phyloP scores from a whole-genome alignment of 2,888 invertebrate species.

The Bruchidius siliquastri region DNA sequence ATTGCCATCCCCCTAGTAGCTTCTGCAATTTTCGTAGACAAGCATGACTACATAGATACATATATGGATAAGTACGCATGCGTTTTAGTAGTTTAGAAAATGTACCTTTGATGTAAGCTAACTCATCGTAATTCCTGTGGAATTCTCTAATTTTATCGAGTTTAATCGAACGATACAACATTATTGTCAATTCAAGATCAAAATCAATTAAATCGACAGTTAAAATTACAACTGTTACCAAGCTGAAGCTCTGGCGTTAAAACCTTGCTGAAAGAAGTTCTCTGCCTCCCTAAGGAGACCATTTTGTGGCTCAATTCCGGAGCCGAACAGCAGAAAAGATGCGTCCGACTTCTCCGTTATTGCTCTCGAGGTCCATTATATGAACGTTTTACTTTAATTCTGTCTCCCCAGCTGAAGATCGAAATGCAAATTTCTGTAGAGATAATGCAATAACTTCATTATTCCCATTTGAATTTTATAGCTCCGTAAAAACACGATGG shows the following conservation, averaged over 20 bases:
- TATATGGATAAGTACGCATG: too few relatives aligned
- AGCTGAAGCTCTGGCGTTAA: not conserved
- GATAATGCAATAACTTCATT: not conserved
- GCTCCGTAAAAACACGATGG: not conserved
- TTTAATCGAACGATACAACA: too few relatives aligned
- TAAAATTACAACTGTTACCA: not conserved
- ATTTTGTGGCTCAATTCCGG: not conserved
- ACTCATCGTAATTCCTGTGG: too few relatives aligned
- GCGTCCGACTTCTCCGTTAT: not conserved
- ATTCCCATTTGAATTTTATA: not conserved
- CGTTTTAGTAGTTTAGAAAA: too few relatives aligned
- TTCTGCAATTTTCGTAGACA: too few relatives aligned
- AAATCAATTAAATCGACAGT: not conserved
- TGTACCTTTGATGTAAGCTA: too few relatives aligned
- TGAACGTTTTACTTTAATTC: not conserved
- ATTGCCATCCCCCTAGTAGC: too few relatives aligned
- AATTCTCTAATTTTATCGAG: too few relatives aligned
- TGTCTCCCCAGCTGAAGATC: not conserved
- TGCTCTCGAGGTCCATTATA: not conserved
- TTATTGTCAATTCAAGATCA: too few relatives aligned
- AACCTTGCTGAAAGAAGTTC: not conserved
- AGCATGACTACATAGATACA: too few relatives aligned
- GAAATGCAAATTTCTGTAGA: not conserved
- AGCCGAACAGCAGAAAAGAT: not conserved
- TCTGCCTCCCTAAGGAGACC: not conserved